These are phyloP conservation scores for Eutrigla gurnardus DNA, from an alignment of 2,797 vertebrate species.

Conservation along the genomic window DNA sequence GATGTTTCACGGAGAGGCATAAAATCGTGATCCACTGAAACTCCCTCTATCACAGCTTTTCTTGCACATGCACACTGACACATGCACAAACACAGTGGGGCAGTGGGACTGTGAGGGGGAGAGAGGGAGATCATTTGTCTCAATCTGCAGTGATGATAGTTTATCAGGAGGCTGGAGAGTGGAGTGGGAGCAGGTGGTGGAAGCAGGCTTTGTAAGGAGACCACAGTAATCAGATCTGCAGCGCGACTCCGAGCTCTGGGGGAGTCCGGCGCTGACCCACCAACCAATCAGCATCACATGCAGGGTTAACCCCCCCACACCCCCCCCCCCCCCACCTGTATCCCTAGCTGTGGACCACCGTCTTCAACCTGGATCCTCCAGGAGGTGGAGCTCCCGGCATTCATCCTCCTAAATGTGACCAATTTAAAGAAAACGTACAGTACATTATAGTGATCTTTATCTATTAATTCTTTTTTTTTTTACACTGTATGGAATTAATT, in stretches of 20 bases:
- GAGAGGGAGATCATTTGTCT: constrained; percentile 77
- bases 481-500: constrained; percentile 40
- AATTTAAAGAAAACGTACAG: constrained; percentile 22
- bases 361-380: constrained; percentile 21
- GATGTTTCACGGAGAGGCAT: constrained; percentile 13
- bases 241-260: constrained; percentile 46
- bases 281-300: constrained; percentile 44
- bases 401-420: constrained; percentile 24
- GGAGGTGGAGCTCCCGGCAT: constrained; percentile 33
- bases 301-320: constrained; percentile 33
- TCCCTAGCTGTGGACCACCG: constrained; percentile 22
- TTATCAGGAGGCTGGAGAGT: constrained; percentile 72
- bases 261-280: constrained; percentile 41
- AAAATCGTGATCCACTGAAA: constrained; percentile 44
- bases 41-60: constrained; percentile 21
- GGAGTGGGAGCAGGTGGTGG: constrained; percentile 76
- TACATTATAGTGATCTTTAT: constrained; percentile 20
- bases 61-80: constrained; percentile 42
- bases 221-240: constrained; percentile 77
- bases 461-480: constrained; percentile 17
- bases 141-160: constrained; percentile 79
- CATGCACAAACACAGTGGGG: constrained; percentile 61
- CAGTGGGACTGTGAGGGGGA: constrained; percentile 57
- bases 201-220: constrained; percentile 67
- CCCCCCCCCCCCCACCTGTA: constrained; percentile 43